phyloP scores from a whole-genome alignment of 2,888 invertebrate species.

The Ceriagrion tenellum region DNA sequence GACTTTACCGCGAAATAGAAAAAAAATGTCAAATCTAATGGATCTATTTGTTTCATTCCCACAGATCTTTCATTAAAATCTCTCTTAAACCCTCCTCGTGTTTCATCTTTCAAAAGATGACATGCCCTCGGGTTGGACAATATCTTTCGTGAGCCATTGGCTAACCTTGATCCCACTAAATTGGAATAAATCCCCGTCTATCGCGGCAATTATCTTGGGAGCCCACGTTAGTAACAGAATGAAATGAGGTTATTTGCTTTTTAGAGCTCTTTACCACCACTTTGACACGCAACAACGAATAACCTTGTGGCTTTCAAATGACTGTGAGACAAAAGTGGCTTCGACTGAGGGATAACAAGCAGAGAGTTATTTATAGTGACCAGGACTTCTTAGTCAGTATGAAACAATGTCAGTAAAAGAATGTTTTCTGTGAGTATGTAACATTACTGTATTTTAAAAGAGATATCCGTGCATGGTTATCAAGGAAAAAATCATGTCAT shows the following conservation, averaged over 20 bases:
- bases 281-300: background rate
- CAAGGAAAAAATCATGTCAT: too few relatives aligned
- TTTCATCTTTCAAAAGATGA: background rate
- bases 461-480: too few relatives aligned
- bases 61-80: too few relatives aligned
- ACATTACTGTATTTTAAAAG: too few relatives aligned
- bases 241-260: background rate
- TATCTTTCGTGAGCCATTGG: background rate
- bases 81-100: too few relatives aligned
- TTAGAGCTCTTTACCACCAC: background rate
- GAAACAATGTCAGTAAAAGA: too few relatives aligned
- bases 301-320: background rate
- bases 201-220: background rate
- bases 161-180: background rate
- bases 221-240: background rate
- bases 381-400: background rate
- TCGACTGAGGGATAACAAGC: background rate
- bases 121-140: background rate
- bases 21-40: too few relatives aligned
- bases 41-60: too few relatives aligned
- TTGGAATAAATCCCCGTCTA: background rate
- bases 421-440: too few relatives aligned
- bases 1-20: too few relatives aligned
- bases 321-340: background rate
- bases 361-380: background rate